phyloP scores from a whole-genome alignment of 1,140 invertebrate genomes.

The Rhynchophorus ferrugineus region DNA sequence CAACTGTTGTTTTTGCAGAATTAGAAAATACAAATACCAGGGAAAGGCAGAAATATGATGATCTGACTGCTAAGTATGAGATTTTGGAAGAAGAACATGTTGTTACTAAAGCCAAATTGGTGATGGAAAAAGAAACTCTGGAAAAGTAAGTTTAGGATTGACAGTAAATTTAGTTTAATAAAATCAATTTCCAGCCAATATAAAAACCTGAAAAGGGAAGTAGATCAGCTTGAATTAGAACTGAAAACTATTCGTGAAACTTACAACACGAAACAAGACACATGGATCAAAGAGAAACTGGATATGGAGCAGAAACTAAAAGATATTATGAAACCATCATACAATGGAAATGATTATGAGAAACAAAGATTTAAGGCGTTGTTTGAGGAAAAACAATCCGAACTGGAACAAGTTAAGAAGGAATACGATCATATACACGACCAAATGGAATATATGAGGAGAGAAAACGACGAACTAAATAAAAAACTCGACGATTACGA shows the following conservation, averaged over 20 bases:
- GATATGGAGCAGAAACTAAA: constrained; percentile 57
- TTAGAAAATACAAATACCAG: constrained; percentile 56
- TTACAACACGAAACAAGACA: constrained; percentile 57
- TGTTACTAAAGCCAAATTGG: constrained; percentile 65
- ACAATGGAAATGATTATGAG: constrained; percentile 53
- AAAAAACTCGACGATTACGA: constrained; percentile 80
- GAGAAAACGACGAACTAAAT: constrained; percentile 73
- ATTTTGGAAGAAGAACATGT: constrained; percentile 76
- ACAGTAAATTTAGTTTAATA: background rate
- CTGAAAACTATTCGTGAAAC: constrained; percentile 60
- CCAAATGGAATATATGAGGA: constrained; percentile 59
- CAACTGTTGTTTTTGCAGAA: constrained; percentile 50
- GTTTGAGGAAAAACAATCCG: constrained; percentile 65
- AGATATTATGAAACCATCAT: constrained; percentile 55
- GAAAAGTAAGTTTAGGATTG: constrained; percentile 49
- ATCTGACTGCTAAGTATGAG: constrained; percentile 73
- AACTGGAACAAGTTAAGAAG: constrained; percentile 64
- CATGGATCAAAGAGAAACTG: constrained; percentile 68
- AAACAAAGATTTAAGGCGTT: constrained; percentile 57
- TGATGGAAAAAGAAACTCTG: constrained; percentile 67
- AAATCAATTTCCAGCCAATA: constrained; percentile 40
- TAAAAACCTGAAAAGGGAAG: constrained; percentile 46
- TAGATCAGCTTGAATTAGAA: constrained; percentile 55
- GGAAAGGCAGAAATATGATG: constrained; percentile 67
- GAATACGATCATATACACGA: constrained; percentile 64